A percentile compares a stretch with the other conserved stretches of the same genome.
Evolutionary conservation across 2,888 invertebrate genomes (phyloP).

Genomic region (Psococerastis gibbosa): DNA sequence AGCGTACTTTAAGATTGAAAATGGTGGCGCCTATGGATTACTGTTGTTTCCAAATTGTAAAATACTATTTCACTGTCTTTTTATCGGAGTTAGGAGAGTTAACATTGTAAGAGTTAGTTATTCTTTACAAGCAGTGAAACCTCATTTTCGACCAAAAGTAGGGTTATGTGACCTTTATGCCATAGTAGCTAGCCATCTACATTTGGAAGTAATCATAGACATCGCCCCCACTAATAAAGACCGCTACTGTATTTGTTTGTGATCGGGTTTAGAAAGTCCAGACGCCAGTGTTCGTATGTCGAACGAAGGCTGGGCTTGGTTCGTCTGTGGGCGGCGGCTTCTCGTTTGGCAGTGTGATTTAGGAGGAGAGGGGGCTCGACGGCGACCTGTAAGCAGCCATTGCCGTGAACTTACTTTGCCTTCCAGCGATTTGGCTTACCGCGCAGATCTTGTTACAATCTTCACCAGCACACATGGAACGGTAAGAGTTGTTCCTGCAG

Average conservation of each 20-base stretch:
- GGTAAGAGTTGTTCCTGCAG: too few species aligned
- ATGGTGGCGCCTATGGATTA: too few species aligned
- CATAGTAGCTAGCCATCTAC: too few species aligned
- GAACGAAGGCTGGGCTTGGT: constrained; percentile 59
- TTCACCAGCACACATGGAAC: constrained; percentile 38
- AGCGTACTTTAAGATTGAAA: too few species aligned
- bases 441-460: constrained; percentile 62
- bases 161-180: constrained; percentile 32
- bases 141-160: constrained; percentile 22
- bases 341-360: constrained; percentile 58
- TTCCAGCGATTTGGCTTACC: constrained; percentile 80
- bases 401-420: constrained; percentile 76
- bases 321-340: constrained; percentile 67
- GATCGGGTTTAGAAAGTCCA: constrained; percentile 23
- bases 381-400: constrained; percentile 29
- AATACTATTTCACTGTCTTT: too few species aligned
- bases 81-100: too few species aligned
- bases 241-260: background rate
- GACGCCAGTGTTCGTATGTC: constrained; percentile 44
- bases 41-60: too few species aligned
- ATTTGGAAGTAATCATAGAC: too few species aligned
- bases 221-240: too few species aligned
- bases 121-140: too few species aligned
- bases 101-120: too few species aligned
- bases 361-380: constrained; percentile 14